These are phyloP conservation scores for Onthophagus sagittarius DNA, from an alignment of 2,888 invertebrate genomes.

Conservation along the genomic window DNA sequence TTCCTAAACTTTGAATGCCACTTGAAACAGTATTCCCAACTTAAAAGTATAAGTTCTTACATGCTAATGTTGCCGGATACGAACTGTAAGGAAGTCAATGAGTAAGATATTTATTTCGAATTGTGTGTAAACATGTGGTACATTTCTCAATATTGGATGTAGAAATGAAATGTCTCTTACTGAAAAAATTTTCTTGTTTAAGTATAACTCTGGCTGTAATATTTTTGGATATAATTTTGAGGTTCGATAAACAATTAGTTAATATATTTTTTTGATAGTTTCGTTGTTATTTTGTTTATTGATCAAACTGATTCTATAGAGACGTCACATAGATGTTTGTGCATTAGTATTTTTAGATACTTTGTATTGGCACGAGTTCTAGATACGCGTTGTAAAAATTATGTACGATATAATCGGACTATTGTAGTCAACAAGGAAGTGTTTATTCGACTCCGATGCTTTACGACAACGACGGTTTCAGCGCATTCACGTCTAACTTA, in stretches of 20 bases:
- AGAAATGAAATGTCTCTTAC: too few species aligned
- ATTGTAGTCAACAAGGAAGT: not conserved
- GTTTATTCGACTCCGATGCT: not conserved
- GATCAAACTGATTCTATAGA: not conserved
- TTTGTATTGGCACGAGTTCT: not conserved
- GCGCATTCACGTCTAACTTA: not conserved
- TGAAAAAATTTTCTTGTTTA: too few species aligned
- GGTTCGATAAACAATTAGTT: not conserved
- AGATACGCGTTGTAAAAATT: not conserved
- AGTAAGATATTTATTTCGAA: too few species aligned
- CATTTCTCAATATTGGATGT: too few species aligned
- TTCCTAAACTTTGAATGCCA: too few species aligned
- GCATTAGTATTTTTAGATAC: not conserved
- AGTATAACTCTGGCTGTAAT: too few species aligned
- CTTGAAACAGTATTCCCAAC: too few species aligned
- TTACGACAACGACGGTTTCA: not conserved
- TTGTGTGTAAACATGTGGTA: too few species aligned
- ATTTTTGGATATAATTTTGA: too few species aligned
- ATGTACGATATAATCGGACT: not conserved
- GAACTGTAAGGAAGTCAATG: too few species aligned
- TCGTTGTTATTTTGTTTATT: not conserved
- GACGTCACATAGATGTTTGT: not conserved
- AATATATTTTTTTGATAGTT: not conserved
- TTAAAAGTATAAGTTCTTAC: too few species aligned
- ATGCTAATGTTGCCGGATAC: too few species aligned